Base-by-base conservation (phyloP, 2,797 vertebrate genomes). In the Macroramphosus scolopax region DNA sequence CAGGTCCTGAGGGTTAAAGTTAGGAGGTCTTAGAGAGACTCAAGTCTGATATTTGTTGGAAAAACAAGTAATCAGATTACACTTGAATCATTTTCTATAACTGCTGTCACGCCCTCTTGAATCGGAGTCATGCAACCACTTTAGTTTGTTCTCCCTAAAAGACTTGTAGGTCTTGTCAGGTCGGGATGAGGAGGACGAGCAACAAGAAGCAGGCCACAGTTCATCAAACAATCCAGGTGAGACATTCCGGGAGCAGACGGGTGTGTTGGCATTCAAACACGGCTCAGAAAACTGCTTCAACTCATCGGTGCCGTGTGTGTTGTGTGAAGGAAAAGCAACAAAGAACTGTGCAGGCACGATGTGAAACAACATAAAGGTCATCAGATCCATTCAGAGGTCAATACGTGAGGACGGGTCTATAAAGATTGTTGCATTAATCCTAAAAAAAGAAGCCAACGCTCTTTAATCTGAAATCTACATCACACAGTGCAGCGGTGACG, bases 1-100 rank as follows among this genome's bases (percentile, higher is more conserved):
- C 78, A 99, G 87, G 84, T 99, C 96, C 96, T 99, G n/a, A n/a
- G n/a, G n/a, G 18, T n/a, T 17, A 32, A 13, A 13, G 10, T 0
- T 3, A 35, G 7, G 1, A 26, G n/a, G 20, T 39, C 45, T 58
- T 26, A 45, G 20, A 34, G 20, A 22, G 3, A 29, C 2, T 9
- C 3, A 0, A 24, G 1, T n/a, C n/a, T n/a, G n/a, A n/a, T n/a
- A n/a, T n/a, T n/a, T n/a, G n/a, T n/a, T n/a, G n/a, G n/a, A n/a
- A n/a, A n/a, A n/a, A 58, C 39, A 7, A 63, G 14, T 35, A 12
- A 53, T 13, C 17, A 26, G 56, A 33, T 46, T 44, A 59, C 34
- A 37, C 31, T n/a, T n/a, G n/a, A n/a, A n/a, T n/a, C n/a, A n/a
- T n/a, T n/a, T n/a, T n/a, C n/a, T n/a, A n/a, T n/a, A n/a, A n/a